phyloP scores from a whole-genome alignment of 1,140 invertebrate species.

The Drosophila leontia region DNA sequence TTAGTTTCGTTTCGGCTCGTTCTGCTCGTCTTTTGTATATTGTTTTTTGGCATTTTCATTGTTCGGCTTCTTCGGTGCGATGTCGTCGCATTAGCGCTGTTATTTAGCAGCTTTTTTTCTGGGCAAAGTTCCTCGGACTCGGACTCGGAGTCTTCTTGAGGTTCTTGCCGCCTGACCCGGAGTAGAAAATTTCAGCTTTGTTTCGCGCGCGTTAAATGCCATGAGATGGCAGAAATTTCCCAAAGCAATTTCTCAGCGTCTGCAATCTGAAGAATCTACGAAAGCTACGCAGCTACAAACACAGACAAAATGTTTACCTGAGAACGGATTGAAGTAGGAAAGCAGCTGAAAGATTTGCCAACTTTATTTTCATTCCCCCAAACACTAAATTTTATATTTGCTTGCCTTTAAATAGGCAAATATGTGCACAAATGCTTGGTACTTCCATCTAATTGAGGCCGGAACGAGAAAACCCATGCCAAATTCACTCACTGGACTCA shows the following conservation, averaged over 20 bases:
- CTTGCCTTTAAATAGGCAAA: slow-evolving; percentile 67
- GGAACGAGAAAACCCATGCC: slow-evolving; percentile 18
- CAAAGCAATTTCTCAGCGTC: slow-evolving; percentile 27
- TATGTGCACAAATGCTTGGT: slow-evolving; percentile 70
- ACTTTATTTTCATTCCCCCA: slow-evolving; percentile 52
- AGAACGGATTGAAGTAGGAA: slow-evolving; percentile 56
- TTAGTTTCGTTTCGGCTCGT: slow-evolving; percentile 42
- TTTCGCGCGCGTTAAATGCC: slow-evolving; percentile 63
- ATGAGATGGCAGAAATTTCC: slow-evolving; percentile 71
- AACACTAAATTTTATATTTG: slow-evolving; percentile 8
- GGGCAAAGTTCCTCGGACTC: slow-evolving; percentile 8
- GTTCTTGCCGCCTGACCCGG: slow-evolving; percentile 46
- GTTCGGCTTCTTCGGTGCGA: slow-evolving; percentile 17
- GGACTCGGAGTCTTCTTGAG: slow-evolving; percentile 2
- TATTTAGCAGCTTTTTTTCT: slow-evolving; percentile 48
- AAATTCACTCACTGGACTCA: slow-evolving; percentile 46
- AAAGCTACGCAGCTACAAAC: slow-evolving; percentile 13
- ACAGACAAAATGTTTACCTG: neutral
- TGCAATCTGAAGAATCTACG: slow-evolving; percentile 50
- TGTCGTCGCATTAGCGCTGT: slow-evolving; percentile 37
- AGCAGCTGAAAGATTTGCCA: slow-evolving; percentile 44
- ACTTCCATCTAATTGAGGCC: slow-evolving; percentile 28
- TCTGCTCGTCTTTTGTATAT: slow-evolving; percentile 24
- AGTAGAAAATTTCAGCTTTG: slow-evolving; percentile 74
- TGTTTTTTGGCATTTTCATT: slow-evolving; percentile 69